phyloP scores from a whole-genome alignment of 2,888 invertebrate species.

The Epirrhoe tristata region DNA sequence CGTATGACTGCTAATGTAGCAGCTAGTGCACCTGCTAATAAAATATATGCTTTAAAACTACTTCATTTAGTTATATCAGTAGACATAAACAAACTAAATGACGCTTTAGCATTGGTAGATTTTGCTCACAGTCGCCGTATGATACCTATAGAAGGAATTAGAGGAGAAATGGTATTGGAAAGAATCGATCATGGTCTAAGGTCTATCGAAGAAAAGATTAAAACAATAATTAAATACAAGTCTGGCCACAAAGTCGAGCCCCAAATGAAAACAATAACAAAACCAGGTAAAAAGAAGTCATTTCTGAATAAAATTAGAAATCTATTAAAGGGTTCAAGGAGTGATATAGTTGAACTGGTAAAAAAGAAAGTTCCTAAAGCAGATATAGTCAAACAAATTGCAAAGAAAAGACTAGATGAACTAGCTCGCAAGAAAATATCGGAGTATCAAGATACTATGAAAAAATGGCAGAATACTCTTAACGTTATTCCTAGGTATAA shows the following conservation, averaged over 20 bases:
- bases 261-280: neutral
- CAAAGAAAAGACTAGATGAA: slow-evolving; percentile 56
- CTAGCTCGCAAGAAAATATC: slow-evolving; percentile 52
- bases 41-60: slow-evolving; percentile 60
- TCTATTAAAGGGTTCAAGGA: slow-evolving; percentile 60
- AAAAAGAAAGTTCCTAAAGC: slow-evolving; percentile 56
- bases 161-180: slow-evolving; percentile 48
- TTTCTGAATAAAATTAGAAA: slow-evolving; percentile 62
- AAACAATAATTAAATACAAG: slow-evolving; percentile 39
- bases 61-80: slow-evolving; percentile 57
- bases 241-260: slow-evolving; percentile 5
- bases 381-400: slow-evolving; percentile 57
- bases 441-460: slow-evolving; percentile 61
- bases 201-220: slow-evolving; percentile 51
- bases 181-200: slow-evolving; percentile 52
- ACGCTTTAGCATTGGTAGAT: slow-evolving; percentile 54
- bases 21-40: slow-evolving; percentile 49
- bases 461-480: slow-evolving; percentile 64
- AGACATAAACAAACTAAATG: slow-evolving; percentile 62
- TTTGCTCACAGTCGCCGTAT: slow-evolving; percentile 60
- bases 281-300: slow-evolving; percentile 51
- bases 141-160: slow-evolving; percentile 46
- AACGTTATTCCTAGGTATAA: slow-evolving; percentile 53
- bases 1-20: slow-evolving; percentile 47
- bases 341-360: slow-evolving; percentile 55